These are phyloP conservation scores for Athalia rosae DNA, from an alignment of 2,888 invertebrate genomes.

Conservation along the genomic window DNA sequence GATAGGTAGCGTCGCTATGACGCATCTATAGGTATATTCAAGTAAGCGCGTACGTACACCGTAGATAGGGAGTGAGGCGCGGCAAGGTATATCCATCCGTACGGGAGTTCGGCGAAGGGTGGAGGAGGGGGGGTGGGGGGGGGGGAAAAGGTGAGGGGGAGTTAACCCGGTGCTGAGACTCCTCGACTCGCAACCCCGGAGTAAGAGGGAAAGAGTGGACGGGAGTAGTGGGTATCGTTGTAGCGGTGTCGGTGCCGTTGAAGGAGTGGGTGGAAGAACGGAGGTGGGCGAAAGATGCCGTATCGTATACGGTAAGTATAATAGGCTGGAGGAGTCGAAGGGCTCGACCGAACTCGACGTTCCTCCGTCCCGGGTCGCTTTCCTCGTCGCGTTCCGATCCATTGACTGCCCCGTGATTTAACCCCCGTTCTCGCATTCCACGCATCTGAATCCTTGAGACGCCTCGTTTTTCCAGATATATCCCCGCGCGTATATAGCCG, in stretches of 20 bases:
- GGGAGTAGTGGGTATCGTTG: neutral
- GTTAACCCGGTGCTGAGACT: too few species aligned
- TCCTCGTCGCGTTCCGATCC: conserved; percentile 37
- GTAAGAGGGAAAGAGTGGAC: neutral
- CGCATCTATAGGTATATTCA: neutral
- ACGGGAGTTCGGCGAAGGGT: neutral
- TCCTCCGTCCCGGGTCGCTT: conserved; percentile 20
- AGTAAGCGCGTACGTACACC: too few species aligned
- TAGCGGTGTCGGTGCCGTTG: too few species aligned
- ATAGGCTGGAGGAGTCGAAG: conserved; percentile 40
- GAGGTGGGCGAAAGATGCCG: conserved; percentile 25
- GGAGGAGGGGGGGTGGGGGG: neutral
- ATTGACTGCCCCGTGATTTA: conserved; percentile 64
- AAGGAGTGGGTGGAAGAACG: conserved; percentile 12
- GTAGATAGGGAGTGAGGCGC: too few species aligned
- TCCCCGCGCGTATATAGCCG: conserved; percentile 10
- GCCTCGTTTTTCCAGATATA: conserved; percentile 45
- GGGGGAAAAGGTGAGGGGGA: neutral
- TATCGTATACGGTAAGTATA: conserved; percentile 35
- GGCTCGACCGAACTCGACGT: conserved; percentile 18
- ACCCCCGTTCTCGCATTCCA: conserved; percentile 64
- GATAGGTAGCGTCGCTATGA: conserved; percentile 16
- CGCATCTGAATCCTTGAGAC: conserved; percentile 49
- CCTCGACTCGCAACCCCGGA: neutral
- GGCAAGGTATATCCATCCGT: too few species aligned